phyloP scores from a whole-genome alignment of 2,113 vertebrate species.

The Microcebus jonahi region DNA sequence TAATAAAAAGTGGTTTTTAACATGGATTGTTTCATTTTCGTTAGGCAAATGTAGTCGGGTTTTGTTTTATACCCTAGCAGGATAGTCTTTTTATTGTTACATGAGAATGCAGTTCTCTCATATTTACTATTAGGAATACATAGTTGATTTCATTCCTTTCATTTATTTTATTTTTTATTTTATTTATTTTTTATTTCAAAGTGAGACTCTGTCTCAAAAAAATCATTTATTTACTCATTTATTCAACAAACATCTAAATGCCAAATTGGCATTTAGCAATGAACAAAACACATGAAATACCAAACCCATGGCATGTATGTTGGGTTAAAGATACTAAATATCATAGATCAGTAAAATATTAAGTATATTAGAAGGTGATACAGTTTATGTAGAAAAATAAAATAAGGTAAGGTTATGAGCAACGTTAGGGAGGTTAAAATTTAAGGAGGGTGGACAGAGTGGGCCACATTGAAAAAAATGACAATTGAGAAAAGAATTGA shows the following conservation, averaged over 20 bases:
- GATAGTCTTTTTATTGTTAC: not conserved
- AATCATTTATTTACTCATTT: conserved; percentile 1
- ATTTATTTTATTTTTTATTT: not conserved
- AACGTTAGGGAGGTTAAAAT: not conserved
- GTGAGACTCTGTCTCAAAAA: too few relatives aligned
- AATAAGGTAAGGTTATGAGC: not conserved
- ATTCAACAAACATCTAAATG: not conserved
- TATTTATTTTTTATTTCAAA: too few relatives aligned
- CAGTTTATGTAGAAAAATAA: not conserved
- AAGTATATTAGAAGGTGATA: not conserved
- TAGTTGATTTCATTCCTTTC: not conserved
- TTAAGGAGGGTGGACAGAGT: not conserved
- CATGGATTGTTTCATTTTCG: not conserved
- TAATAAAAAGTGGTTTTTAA: not conserved
- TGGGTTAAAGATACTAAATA: not conserved
- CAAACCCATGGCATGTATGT: not conserved
- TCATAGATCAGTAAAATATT: not conserved
- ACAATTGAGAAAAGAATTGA: not conserved
- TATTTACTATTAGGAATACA: not conserved
- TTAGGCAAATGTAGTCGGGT: not conserved
- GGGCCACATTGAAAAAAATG: not conserved
- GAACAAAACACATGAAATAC: not conserved
- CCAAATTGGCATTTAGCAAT: not conserved
- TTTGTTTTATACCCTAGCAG: conserved; percentile 7
- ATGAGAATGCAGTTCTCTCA: not conserved